Base-by-base conservation (phyloP, 2,797 vertebrate genomes). In the Botia almorhae region DNA sequence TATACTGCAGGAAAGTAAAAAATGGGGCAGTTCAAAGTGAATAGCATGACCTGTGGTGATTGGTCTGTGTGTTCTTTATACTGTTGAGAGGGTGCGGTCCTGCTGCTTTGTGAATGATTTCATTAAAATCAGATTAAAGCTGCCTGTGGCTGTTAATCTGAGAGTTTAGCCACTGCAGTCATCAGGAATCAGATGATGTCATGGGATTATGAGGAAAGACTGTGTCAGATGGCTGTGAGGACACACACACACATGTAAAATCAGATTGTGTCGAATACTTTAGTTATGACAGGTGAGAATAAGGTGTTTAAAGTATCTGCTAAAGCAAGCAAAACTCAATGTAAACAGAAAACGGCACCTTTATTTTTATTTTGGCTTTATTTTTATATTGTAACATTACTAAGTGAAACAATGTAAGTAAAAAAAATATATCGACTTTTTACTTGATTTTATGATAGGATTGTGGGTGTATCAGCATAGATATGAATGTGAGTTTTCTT, bases 41-140 rank as follows among this genome's bases (percentile, higher is more conserved):
- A 29, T 21, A 19, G 29, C 43, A 43, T 74, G 19, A 50, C 48
- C 11, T 29, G 5, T 53, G 69, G 39, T 36, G 46, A 67, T 69
- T 29, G 36, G 76, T 64, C 56, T n/a, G 50, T 77, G 48, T 80
- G 69, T 43, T 29, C 51, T 71, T 64, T 67, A 69, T 63, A 79
- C 70, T 39, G 55, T 64, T 80, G 76, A 78, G 51, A 43, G 55
- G 19, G 53, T 11, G 10, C 55, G 58, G 48, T 61, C 51, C 7
- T 16, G 12, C 39, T 61, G 70, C 78, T 80, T 74, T 76, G 72
- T 60, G 65, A 76, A 72, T 67, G 61, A 82, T 82, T 86, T 86
- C 61, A 82, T 84, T 84, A 72, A 78, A 65, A 84, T 84, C 78
- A 84, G 80, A 82, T 84, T 84, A 76, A 86, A 81, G 51, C 43